phyloP scores from a whole-genome alignment of 1,140 invertebrate genomes.

The Drosophila grimshawi region DNA sequence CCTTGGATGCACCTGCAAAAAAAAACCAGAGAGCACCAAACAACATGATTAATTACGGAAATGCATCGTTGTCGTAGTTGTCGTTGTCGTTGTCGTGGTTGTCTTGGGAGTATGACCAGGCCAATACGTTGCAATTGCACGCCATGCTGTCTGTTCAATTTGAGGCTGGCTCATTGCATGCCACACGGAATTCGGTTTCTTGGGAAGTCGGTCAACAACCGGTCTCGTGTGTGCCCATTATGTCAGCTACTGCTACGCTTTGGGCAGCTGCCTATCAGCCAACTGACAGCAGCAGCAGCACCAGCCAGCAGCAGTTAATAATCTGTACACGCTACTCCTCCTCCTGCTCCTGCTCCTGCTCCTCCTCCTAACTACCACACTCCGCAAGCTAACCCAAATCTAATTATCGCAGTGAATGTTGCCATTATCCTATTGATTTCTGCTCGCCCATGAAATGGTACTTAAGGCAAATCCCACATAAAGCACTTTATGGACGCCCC shows the following conservation, averaged over 20 bases:
- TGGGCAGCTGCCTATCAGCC: constrained; percentile 15
- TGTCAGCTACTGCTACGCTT: constrained; percentile 53
- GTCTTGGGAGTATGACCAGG: constrained; percentile 5
- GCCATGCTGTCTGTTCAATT: constrained; percentile 57
- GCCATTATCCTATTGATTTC: constrained; percentile 44
- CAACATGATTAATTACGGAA: constrained; percentile 48
- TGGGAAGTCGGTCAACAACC: constrained; percentile 50
- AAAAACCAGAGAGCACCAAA: constrained; percentile 71
- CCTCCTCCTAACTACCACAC: too few species aligned
- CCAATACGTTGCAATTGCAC: constrained; percentile 42
- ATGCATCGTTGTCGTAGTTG: constrained; percentile 45
- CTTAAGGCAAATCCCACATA: constrained; percentile 35
- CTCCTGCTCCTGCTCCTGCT: neutral
- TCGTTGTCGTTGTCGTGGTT: constrained; percentile 9
- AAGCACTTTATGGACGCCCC: constrained; percentile 49
- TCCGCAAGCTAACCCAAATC: constrained; percentile 25
- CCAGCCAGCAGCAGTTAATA: constrained; percentile 29
- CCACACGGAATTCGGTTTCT: constrained; percentile 49
- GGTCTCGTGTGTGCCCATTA: constrained; percentile 75
- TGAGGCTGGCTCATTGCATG: constrained; percentile 61
- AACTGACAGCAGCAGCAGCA: constrained; percentile 34
- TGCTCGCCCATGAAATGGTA: constrained; percentile 29
- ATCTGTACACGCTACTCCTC: constrained; percentile 17
- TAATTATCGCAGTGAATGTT: constrained; percentile 44
- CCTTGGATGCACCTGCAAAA: constrained; percentile 95